Base-by-base conservation (phyloP, 2,888 invertebrate species). In the Rhingia campestris region DNA sequence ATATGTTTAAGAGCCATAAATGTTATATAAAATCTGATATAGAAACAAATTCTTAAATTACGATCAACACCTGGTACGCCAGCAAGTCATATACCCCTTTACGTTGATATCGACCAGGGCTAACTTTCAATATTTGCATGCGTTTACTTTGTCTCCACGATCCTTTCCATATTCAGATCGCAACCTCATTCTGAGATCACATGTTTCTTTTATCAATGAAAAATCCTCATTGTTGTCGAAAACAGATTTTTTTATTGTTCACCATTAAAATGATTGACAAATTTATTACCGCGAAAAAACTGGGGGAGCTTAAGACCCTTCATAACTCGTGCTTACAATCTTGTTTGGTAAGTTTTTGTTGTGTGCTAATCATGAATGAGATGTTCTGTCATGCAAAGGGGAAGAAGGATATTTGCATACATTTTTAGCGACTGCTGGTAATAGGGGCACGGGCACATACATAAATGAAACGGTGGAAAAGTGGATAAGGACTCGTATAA, bases 201-300 rank as follows among this genome's bases (percentile, higher is more conserved):
- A 22, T 32, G 7, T 4, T 14, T 45, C 33, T 4, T 22, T 30
- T 10, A 6, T n/a, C 39, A 51, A 41, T 9, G 33, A 41, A n/a
- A 43, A 53, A 76, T 76, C 45, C 61, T 61, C 61, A 76, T 76
- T 9, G 59, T 45, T 39, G 53, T 45, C 10, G 14, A n/a, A 47
- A n/a, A 63, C 70, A 49, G 54, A 63, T 43, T 41, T 6, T n/a
- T 35, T 10, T 35, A 67, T 66, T 41, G 9, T 12, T 12, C 39
- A 39, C n/a, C n/a, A 6, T 7, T 22, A 7, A 39, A 51, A 39
- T 33, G 30, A 39, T 35, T 41, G 35, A 58, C 41, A 63, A 64
- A 30, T 4, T 56, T 56, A 14, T 56, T 56, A 67, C 22, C 37
- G 7, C 53, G 66, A 45, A 12, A 14, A 10, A 22, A 22, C 22